phyloP scores from a whole-genome alignment of 1,140 invertebrate species.

The Scaptodrosophila lebanonensis region DNA sequence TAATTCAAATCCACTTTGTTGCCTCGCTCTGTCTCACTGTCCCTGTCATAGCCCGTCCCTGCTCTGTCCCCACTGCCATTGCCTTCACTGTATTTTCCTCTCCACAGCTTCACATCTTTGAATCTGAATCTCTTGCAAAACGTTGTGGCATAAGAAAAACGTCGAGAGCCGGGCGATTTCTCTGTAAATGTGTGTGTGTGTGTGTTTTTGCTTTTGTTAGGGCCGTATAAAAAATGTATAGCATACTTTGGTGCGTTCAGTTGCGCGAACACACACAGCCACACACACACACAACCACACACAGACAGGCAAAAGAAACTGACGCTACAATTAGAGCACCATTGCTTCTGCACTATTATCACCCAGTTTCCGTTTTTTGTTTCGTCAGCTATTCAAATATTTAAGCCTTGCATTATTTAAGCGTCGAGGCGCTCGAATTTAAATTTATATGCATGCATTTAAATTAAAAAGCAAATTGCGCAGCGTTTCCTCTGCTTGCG shows the following conservation, averaged over 20 bases:
- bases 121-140: slow-evolving; percentile 37
- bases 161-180: slow-evolving; percentile 6
- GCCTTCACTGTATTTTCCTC: slow-evolving; percentile 3
- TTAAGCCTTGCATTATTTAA: slow-evolving; percentile 66
- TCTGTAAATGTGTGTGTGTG: neutral
- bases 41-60: neutral
- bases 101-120: slow-evolving; percentile 15
- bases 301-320: slow-evolving; percentile 15
- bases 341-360: slow-evolving; percentile 28
- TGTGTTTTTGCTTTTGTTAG: slow-evolving; percentile 43
- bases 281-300: slow-evolving; percentile 10
- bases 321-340: slow-evolving; percentile 45
- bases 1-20: slow-evolving; percentile 74
- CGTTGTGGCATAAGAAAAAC: slow-evolving; percentile 57
- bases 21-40: slow-evolving; percentile 19
- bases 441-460: slow-evolving; percentile 63
- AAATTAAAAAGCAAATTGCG: slow-evolving; percentile 66
- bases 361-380: slow-evolving; percentile 2
- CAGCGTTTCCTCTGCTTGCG: slow-evolving; percentile 20
- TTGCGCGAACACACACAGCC: neutral
- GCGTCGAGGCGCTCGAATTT: slow-evolving; percentile 33
- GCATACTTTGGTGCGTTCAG: slow-evolving; percentile 60
- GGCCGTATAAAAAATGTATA: slow-evolving; percentile 66
- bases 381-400: slow-evolving; percentile 54
- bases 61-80: neutral